Evolutionary conservation across 92 coral and sea anemone species (phyloP).

Genomic region (Epizoanthus illoricatus): DNA sequence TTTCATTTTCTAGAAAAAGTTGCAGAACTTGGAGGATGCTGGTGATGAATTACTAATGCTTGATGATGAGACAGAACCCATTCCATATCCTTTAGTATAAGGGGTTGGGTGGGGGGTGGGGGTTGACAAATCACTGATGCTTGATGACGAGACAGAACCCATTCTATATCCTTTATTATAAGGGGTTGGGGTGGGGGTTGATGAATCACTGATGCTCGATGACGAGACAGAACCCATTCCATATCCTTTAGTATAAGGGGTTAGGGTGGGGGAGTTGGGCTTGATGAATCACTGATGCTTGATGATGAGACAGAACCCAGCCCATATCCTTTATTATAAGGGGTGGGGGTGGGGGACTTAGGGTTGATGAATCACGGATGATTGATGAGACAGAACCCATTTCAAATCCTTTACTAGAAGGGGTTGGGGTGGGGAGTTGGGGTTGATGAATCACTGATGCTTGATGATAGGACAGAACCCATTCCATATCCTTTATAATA

Average conservation of each 20-base stretch:
- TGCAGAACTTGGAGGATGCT: slow-evolving; percentile 72
- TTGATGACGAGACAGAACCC: slow-evolving; percentile 71
- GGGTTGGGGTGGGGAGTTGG: too few relatives aligned
- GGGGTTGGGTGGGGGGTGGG: slow-evolving; percentile 55
- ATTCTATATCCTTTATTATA: slow-evolving; percentile 73
- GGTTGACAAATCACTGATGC: too few relatives aligned
- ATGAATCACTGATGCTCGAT: too few relatives aligned
- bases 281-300: slow-evolving; percentile 78
- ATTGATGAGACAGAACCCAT: slow-evolving; percentile 61
- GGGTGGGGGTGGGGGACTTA: too few relatives aligned
- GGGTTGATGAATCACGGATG: slow-evolving; percentile 52
- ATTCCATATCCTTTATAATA: slow-evolving; percentile 74
- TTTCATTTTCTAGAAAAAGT: slow-evolving; percentile 13
- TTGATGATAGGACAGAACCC: slow-evolving; percentile 71
- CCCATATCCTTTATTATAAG: slow-evolving; percentile 64
- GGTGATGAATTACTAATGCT: slow-evolving; percentile 82
- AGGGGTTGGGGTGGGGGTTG: slow-evolving; percentile 86
- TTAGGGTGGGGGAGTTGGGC: slow-evolving; percentile 59
- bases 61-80: slow-evolving; percentile 78
- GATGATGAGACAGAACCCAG: slow-evolving; percentile 79
- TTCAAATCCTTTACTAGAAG: slow-evolving; percentile 66
- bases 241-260: slow-evolving; percentile 55
- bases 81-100: slow-evolving; percentile 70
- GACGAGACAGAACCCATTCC: slow-evolving; percentile 79
- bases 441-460: slow-evolving; percentile 74